phyloP scores from a whole-genome alignment of 2,113 vertebrate genomes.

The Coregonus clupeaformis region DNA sequence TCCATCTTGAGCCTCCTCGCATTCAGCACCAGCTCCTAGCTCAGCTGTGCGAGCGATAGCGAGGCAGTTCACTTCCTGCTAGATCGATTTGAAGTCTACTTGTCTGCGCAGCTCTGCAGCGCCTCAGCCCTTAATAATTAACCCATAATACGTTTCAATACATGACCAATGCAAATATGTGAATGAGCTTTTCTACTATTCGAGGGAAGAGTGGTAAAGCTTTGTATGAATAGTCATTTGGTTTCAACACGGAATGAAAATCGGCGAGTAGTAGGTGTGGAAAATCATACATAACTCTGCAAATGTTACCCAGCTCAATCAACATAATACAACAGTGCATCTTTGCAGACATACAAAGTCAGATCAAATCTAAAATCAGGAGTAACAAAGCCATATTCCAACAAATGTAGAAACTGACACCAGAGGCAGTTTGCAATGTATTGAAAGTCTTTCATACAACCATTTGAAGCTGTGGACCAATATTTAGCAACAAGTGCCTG shows the following conservation, averaged over 20 bases:
- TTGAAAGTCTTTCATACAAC: too few relatives aligned
- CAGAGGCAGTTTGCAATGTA: too few relatives aligned
- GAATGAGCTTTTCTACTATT: neutral
- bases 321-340: neutral
- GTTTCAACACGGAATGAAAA: neutral
- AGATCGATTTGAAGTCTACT: conserved; percentile 30
- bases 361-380: too few relatives aligned
- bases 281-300: neutral
- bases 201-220: neutral
- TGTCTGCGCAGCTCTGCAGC: neutral
- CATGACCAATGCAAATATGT: neutral
- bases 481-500: too few relatives aligned
- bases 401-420: too few relatives aligned
- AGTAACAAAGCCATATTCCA: too few relatives aligned
- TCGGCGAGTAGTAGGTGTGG: neutral
- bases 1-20: conserved; percentile 84
- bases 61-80: conserved; percentile 65
- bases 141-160: neutral
- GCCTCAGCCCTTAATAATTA: neutral
- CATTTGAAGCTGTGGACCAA: too few relatives aligned
- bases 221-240: neutral
- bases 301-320: neutral
- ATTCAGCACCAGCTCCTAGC: conserved; percentile 35
- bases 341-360: neutral
- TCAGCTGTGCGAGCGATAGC: neutral